Evolutionary conservation across 2,888 invertebrate genomes (phyloP), one percentile per base, ranked within the genome.

Genomic region (Callyntrura guangdongensis): DNA sequence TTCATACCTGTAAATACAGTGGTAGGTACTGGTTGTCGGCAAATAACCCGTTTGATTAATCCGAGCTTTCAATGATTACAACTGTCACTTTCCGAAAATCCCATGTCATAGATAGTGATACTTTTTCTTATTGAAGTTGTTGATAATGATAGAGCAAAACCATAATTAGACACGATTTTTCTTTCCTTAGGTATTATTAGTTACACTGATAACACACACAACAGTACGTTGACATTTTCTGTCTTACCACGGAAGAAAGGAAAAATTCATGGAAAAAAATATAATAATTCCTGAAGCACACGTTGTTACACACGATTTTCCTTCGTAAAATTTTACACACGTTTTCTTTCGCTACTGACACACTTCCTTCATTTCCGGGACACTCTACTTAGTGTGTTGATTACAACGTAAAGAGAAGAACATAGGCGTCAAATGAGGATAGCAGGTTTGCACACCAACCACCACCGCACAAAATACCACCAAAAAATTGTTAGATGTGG

Each of bases 351-450:
- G 36, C 36, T 53, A 6, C 12, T 90, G 90, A 90, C 90, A 90
- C 90, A 90, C 90, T 90, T 90, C 81, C 82, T 45, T 82, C 85
- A 90, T 90, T 90, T 90, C 90, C 90, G 90, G 90, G 90, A 86
- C 90, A 90, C 86, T 14, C 36, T 36, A 36, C 36, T 36, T 36
- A 36, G 36, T 6, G 61, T 20, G 45, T 82, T 69, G 79, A 86
- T 69, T 17, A 85, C 45, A 22, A 49, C n/a, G 14, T 67, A 12
- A 20, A 56, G 27, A 45, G 72, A 61, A 61, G 64, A 49, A 27
- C 83, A 84, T 47, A 77, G 0, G 20, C 25, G 45, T 67, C 25
- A 86, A 90, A 81, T 82, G 90, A 86, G 90, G 85, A 25, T 86
- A 86, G 59, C 90, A 82, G 79, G 86, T 67, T 81, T 90, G 67